These are phyloP conservation scores for Ibycter americanus DNA, from an alignment of 2,797 vertebrate species.

Conservation along the genomic window DNA sequence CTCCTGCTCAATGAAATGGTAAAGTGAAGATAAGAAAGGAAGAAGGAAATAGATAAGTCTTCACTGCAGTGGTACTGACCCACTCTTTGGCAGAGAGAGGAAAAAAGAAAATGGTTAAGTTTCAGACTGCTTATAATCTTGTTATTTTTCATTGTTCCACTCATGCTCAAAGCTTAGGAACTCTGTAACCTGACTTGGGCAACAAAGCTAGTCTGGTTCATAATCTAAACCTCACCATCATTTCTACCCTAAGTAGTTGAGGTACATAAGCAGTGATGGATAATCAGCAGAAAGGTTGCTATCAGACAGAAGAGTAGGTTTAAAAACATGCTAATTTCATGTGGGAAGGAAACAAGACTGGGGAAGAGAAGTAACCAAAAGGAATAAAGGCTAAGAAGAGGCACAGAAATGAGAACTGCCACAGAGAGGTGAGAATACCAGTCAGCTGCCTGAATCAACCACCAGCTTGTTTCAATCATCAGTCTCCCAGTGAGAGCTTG, in stretches of 20 bases:
- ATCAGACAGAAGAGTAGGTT: not conserved
- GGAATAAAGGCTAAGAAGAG: not conserved
- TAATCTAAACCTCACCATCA: not conserved
- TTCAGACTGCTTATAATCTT: not conserved
- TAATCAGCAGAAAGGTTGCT: not conserved
- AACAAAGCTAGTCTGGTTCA: not conserved
- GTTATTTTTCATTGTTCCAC: not conserved
- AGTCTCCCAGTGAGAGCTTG: not conserved
- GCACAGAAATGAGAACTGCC: not conserved
- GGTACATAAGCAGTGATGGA: not conserved
- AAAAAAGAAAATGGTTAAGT: not conserved
- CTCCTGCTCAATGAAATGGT: not conserved
- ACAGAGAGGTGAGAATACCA: not conserved
- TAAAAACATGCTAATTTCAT: not conserved
- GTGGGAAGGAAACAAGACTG: not conserved
- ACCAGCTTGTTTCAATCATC: slow-evolving; percentile 8
- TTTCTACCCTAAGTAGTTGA: not conserved
- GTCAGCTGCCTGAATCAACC: not conserved
- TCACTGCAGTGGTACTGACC: not conserved
- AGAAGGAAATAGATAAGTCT: not conserved
- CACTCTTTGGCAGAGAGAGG: not conserved
- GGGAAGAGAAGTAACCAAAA: not conserved
- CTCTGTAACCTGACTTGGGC: not conserved
- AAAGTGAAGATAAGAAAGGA: not conserved
- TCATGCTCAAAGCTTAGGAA: not conserved